Percentiles rank a stretch among this genome's conserved stretches.
These are phyloP conservation scores for Hirudo medicinalis DNA, from an alignment of 1,140 invertebrate genomes.

Conservation along the genomic window DNA sequence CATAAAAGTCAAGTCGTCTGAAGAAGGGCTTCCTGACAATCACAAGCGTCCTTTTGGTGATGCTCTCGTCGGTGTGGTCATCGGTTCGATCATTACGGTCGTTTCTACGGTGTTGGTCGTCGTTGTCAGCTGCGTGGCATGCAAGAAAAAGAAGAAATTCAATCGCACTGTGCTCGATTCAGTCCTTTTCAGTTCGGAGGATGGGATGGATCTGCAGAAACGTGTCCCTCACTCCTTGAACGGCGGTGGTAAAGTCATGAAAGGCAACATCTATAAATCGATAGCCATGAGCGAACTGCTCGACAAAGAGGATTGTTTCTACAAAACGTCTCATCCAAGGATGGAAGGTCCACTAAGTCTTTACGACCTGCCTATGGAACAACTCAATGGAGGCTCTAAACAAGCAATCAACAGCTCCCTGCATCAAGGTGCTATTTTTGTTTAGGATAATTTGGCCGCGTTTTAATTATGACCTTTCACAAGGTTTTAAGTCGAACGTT, in stretches of 20 bases:
- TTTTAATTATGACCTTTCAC: too few relatives aligned
- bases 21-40: not conserved
- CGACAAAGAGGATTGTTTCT: not conserved
- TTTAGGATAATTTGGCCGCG: too few relatives aligned
- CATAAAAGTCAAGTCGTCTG: too few relatives aligned
- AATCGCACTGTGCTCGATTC: constrained; percentile 1
- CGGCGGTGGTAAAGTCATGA: constrained; percentile 1
- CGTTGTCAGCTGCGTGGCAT: not conserved
- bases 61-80: not conserved
- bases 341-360: too few relatives aligned
- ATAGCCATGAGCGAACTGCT: constrained; percentile 7
- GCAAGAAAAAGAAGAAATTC: not conserved
- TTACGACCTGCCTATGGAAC: too few relatives aligned
- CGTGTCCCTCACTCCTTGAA: not conserved
- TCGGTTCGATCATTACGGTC: not conserved
- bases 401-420: too few relatives aligned
- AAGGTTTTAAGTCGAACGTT: too few relatives aligned
- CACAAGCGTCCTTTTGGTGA: not conserved
- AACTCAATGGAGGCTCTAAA: too few relatives aligned
- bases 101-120: not conserved
- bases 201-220: not conserved
- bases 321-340: not conserved
- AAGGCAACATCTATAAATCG: constrained; percentile 5
- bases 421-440: too few relatives aligned
- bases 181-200: not conserved